phyloP scores from a whole-genome alignment of 2,888 invertebrate species.

The Chloroclysta siterata region DNA sequence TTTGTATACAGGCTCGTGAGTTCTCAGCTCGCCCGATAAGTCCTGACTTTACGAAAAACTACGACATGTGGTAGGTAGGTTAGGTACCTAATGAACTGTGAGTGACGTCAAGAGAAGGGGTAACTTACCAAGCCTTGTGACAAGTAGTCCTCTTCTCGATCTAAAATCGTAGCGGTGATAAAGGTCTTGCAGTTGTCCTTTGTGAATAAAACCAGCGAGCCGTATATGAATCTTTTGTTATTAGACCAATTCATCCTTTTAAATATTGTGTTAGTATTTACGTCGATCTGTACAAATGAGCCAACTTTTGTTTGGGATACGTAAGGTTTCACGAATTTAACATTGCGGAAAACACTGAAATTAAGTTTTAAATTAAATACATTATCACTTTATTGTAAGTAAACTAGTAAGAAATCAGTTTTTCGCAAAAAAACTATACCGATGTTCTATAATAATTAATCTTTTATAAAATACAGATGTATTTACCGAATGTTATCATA shows the following conservation, averaged over 20 bases:
- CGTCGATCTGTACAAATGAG: conserved; percentile 59
- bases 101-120: neutral
- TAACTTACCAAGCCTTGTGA: conserved; percentile 60
- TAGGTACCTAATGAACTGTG: no score
- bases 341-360: conserved; percentile 70
- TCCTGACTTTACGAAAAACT: no score
- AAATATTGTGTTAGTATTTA: conserved; percentile 53
- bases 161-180: conserved; percentile 87
- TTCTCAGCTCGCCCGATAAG: no score
- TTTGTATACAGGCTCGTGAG: no score
- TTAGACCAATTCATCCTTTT: conserved; percentile 68
- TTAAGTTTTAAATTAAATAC: no score
- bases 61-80: no score
- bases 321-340: conserved; percentile 67
- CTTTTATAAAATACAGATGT: neutral
- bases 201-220: conserved; percentile 89
- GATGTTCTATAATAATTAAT: no score
- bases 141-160: conserved; percentile 73
- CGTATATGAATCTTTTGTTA: conserved; percentile 87
- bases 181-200: conserved; percentile 87
- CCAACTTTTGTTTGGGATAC: conserved; percentile 67
- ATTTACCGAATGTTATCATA: conserved; percentile 72
- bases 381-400: no score
- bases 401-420: no score
- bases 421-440: no score